phyloP scores from a whole-genome alignment of 2,113 vertebrate species.

The Recurvirostra avosetta region DNA sequence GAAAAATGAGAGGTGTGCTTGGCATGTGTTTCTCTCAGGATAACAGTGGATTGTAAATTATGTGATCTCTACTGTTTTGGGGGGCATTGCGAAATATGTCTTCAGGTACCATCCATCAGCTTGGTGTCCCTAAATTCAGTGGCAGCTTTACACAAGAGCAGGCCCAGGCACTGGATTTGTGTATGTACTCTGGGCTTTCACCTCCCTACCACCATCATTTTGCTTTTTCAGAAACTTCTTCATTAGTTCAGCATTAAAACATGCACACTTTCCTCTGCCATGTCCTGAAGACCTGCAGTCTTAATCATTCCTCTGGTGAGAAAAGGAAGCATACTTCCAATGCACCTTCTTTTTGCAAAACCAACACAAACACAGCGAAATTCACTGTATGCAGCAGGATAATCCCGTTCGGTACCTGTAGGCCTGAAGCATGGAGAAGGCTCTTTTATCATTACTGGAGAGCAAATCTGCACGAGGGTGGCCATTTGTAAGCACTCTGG shows the following conservation, averaged over 20 bases:
- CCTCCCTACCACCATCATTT: not conserved
- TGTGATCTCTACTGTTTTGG: not conserved
- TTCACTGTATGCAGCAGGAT: not conserved
- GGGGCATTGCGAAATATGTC: not conserved
- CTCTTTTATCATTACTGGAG: not conserved
- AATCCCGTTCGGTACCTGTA: not conserved
- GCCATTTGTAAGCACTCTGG: slow-evolving; percentile 7
- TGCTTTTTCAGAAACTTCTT: not conserved
- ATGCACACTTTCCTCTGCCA: not conserved
- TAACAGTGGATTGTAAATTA: not conserved
- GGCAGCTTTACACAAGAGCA: not conserved
- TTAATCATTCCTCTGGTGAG: not conserved
- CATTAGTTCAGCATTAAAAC: not conserved
- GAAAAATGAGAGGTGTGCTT: not conserved
- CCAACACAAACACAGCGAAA: not conserved
- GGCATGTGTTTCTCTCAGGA: not conserved
- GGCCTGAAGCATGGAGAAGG: not conserved
- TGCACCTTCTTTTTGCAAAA: not conserved
- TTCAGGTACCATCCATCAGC: not conserved
- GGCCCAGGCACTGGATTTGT: not conserved
- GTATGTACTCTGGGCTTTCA: not conserved
- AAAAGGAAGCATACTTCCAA: not conserved
- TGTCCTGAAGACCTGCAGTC: not conserved
- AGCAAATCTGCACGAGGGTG: not conserved
- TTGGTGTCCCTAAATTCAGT: not conserved